Evolutionary conservation across 92 coral and sea anemone genomes (phyloP).

Genomic region (Epizoanthus fatuus): DNA sequence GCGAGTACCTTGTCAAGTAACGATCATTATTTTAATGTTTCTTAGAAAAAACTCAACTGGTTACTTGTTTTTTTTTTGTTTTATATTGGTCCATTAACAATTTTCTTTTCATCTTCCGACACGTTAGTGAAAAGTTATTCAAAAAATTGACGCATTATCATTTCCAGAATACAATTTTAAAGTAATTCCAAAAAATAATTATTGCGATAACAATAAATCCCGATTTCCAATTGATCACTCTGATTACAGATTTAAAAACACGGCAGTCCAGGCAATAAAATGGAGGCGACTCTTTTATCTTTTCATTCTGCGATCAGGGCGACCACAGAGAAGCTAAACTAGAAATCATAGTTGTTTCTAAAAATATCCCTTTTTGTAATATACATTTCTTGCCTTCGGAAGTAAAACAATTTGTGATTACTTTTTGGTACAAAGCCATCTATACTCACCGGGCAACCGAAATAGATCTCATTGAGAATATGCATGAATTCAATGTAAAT

Average conservation of each 20-base stretch:
- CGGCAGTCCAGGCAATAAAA: no score
- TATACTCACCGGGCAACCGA: background rate
- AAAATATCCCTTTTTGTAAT: no score
- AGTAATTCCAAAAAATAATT: background rate
- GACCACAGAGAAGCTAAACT: no score
- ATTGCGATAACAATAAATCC: background rate
- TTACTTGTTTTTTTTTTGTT: background rate
- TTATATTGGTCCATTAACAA: background rate
- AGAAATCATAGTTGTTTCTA: no score
- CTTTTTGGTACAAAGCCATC: background rate
- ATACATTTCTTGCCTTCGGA: background rate
- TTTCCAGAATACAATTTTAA: background rate
- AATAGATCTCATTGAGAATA: background rate
- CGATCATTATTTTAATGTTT: background rate
- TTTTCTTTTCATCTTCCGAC: background rate
- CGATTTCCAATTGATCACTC: no score
- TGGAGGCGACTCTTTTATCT: no score
- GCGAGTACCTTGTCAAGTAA: no score
- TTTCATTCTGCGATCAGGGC: no score
- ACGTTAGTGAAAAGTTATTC: background rate
- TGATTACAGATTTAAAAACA: no score
- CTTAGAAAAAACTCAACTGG: background rate
- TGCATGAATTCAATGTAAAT: conserved; percentile 35
- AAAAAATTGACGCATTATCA: background rate
- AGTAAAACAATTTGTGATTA: background rate